Percentiles rank a stretch among this genome's conserved stretches.
These are phyloP conservation scores for Meloidogyne chitwoodi DNA, from an alignment of 1,140 invertebrate genomes.

Conservation along the genomic window DNA sequence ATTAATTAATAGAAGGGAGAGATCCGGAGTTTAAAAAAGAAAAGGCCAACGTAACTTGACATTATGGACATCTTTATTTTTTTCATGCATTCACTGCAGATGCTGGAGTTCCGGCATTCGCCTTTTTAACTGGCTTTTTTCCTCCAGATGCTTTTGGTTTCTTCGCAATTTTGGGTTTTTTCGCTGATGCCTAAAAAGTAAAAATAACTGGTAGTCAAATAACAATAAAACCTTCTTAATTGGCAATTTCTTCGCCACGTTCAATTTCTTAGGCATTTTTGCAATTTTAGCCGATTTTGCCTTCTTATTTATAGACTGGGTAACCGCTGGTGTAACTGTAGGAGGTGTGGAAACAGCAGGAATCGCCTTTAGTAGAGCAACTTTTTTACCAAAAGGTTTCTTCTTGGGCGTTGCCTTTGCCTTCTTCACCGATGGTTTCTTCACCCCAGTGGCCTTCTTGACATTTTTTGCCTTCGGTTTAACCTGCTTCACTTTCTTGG, in stretches of 20 bases:
- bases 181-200: not conserved
- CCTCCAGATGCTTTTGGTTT: not conserved
- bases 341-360: not conserved
- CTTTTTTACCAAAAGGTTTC: not conserved
- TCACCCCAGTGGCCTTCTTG: not conserved
- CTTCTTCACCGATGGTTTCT: conserved; percentile 9
- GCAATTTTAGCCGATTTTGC: not conserved
- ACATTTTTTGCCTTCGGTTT: conserved; percentile 5
- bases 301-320: not conserved
- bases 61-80: no score
- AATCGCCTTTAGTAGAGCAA: not conserved
- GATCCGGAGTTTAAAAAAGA: no score
- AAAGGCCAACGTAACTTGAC: no score
- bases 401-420: not conserved
- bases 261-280: conserved; percentile 3
- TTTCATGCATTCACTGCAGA: no score
- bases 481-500: not conserved
- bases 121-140: not conserved
- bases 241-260: conserved; percentile 5
- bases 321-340: not conserved
- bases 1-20: no score
- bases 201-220: not conserved
- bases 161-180: not conserved
- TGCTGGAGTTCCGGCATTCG: not conserved
- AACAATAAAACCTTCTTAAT: not conserved